Base-by-base conservation (phyloP, 2,888 invertebrate genomes). In the Lycaena phlaeas region DNA sequence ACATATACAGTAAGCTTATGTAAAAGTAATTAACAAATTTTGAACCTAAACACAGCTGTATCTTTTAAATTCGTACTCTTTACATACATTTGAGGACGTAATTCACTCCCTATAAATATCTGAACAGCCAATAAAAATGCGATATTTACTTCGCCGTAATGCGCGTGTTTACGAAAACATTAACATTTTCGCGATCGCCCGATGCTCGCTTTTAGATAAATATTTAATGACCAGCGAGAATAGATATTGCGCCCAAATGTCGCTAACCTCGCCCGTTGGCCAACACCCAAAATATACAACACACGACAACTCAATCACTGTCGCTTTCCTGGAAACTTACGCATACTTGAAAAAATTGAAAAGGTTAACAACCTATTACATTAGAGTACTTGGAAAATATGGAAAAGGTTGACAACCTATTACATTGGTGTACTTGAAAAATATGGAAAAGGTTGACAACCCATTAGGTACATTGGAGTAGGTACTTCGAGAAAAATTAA, bases 201-300 rank as follows among this genome's bases (percentile, higher is more conserved):
- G 18, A n/a, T 31, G 27, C 41, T 45, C 25, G 43, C 45, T 27
- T 44, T 40, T 37, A 36, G 31, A 31, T 44, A 41, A 43, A 43
- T 52, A 50, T 52, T 62, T 71, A 72, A 70, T 70, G 68, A 65
- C 61, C 57, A 51, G 61, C 67, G 43, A 65, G 79, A 77, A 79
- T 77, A 77, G 74, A 65, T 67, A 62, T 64, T 65, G 61, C 59
- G 59, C 60, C 53, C 51, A 57, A 68, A 71, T 74, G 79, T 77
- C 78, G 71, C 76, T 78, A 70, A 77, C 70, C 78, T 74, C 67
- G 59, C 53, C 53, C 53, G 56, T 73, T 82, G 81, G 81, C 73
- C 29, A 42, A 15, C 37, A 38, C 68, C 81, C 81, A 82, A 73
- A 62, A 60, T 45, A 46, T 44, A 45, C 31, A 30, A 40, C 45